phyloP scores from a whole-genome alignment of 1,140 invertebrate genomes.

The Brachionus paranguensis region DNA sequence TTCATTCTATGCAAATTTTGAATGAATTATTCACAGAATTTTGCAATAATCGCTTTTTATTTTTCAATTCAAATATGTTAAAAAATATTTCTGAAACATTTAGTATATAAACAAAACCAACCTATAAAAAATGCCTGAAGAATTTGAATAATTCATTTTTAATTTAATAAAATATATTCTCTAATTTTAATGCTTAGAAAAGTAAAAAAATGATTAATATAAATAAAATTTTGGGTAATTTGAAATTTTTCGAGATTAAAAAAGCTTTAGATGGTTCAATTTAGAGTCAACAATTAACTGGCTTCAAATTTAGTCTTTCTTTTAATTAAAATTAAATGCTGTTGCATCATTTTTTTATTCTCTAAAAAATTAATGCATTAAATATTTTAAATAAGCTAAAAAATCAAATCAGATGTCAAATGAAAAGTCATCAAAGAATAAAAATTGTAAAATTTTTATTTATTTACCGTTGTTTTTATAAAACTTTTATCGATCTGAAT shows the following conservation, averaged over 20 bases:
- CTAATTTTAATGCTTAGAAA: neutral
- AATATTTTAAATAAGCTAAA: too few relatives aligned
- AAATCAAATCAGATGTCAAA: too few relatives aligned
- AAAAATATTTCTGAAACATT: neutral
- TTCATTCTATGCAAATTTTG: conserved; percentile 2
- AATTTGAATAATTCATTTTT: neutral
- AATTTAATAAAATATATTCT: neutral
- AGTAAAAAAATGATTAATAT: neutral
- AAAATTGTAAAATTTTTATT: too few relatives aligned
- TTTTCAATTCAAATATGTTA: neutral
- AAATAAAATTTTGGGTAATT: neutral
- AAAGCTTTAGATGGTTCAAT: neutral
- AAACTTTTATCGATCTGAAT: too few relatives aligned
- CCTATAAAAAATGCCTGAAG: neutral
- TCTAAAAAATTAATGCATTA: too few relatives aligned
- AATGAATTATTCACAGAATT: neutral
- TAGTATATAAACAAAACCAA: neutral
- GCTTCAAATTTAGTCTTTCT: neutral
- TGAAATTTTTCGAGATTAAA: neutral
- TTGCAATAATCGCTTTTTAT: neutral
- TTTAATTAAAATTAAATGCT: neutral
- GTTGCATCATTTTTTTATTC: neutral
- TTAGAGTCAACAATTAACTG: neutral
- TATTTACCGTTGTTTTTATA: too few relatives aligned
- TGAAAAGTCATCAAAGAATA: too few relatives aligned